Evolutionary conservation across 2,113 vertebrate species (phyloP).

Genomic region (Mixornis gularis): DNA sequence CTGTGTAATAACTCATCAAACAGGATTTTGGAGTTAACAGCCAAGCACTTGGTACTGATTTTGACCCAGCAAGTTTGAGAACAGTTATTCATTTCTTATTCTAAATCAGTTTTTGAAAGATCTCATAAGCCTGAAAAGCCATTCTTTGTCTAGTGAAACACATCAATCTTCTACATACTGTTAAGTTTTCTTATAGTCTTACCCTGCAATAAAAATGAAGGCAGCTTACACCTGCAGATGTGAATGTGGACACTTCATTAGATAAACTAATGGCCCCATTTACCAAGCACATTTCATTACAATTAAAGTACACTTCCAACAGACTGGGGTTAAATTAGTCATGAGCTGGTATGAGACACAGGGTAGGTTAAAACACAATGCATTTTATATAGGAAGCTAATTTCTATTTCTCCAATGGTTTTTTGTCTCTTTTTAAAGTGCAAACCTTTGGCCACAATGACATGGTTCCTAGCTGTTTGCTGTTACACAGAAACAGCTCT

Average conservation of each 20-base stretch:
- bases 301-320: neutral
- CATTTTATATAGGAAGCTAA: neutral
- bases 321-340: neutral
- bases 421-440: neutral
- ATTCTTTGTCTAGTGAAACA: neutral
- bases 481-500: neutral
- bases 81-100: neutral
- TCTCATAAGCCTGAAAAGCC: neutral
- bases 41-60: neutral
- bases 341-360: neutral
- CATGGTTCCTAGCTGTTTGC: neutral
- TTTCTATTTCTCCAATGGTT: neutral
- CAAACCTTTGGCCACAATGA: neutral
- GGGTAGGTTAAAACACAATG: neutral
- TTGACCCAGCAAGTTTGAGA: neutral
- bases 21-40: neutral
- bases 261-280: neutral
- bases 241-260: conserved; percentile 5
- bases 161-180: neutral
- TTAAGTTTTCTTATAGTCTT: neutral
- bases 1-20: neutral
- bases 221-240: conserved; percentile 6
- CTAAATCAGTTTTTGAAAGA: neutral
- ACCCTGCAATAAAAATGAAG: neutral
- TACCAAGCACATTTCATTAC: neutral